Evolutionary conservation across 2,797 vertebrate genomes (phyloP).

Genomic region (Paramormyrops hopkinsi): DNA sequence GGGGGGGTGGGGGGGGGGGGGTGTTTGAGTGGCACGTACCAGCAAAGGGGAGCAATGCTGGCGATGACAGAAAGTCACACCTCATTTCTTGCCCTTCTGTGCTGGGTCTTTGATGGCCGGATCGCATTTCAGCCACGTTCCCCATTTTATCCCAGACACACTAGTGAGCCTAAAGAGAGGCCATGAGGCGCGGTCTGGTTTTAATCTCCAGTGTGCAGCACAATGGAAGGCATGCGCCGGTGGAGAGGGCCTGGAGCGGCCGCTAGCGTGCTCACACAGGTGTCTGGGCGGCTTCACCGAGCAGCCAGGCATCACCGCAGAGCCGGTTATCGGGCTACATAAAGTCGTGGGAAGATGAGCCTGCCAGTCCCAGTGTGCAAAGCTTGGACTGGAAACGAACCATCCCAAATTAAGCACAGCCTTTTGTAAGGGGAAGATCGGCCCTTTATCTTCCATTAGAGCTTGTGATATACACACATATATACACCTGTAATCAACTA

Average conservation of each 20-base stretch:
- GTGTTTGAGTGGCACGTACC: background rate
- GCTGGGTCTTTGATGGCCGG: conserved; percentile 69
- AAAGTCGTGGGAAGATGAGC: background rate
- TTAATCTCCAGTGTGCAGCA: conserved; percentile 51
- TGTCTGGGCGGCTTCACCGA: background rate
- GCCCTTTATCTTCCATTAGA: background rate
- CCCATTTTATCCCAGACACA: conserved; percentile 63
- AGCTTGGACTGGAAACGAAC: background rate
- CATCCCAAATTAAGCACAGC: background rate
- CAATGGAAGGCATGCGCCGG: conserved; percentile 41
- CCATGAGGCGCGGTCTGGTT: conserved; percentile 61
- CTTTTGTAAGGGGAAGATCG: background rate
- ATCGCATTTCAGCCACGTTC: conserved; percentile 64
- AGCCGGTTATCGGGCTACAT: background rate
- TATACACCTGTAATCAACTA: background rate
- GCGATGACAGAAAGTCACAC: conserved; percentile 59
- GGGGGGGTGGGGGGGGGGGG: background rate
- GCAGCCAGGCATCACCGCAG: background rate
- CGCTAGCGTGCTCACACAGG: background rate
- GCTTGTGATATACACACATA: background rate
- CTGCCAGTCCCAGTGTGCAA: background rate
- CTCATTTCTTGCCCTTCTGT: conserved; percentile 53
- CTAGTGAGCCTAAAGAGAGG: conserved; percentile 61
- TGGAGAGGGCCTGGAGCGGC: background rate
- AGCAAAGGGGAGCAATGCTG: background rate